Evolutionary conservation across 2,797 vertebrate genomes (phyloP).

Genomic region (Melanogrammus aeglefinus): DNA sequence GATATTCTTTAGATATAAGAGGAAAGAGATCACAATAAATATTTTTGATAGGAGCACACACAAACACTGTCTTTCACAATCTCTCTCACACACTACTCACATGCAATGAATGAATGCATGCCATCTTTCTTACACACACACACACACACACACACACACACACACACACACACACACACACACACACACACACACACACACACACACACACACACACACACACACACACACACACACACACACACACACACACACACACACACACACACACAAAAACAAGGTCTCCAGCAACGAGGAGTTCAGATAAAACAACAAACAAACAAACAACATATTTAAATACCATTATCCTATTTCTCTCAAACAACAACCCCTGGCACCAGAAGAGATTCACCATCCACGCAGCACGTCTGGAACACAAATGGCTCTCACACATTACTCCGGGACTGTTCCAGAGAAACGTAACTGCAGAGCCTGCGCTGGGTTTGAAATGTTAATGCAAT

Average conservation of each 20-base stretch:
- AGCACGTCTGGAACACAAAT: not conserved
- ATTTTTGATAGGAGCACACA: not conserved
- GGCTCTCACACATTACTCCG: not conserved
- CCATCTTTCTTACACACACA: not conserved
- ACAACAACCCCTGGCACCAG: not conserved
- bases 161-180: not conserved
- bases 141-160: not conserved
- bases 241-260: not conserved
- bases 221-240: not conserved
- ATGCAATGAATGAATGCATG: no score
- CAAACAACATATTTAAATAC: not conserved
- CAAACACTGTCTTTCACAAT: not conserved
- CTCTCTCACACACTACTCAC: no score
- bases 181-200: not conserved
- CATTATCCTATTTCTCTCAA: not conserved
- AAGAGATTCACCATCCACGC: not conserved
- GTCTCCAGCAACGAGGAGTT: not conserved
- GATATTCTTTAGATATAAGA: not conserved
- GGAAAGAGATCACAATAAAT: not conserved
- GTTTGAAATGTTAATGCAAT: not conserved
- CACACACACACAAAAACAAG: not conserved
- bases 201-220: conserved; percentile 1
- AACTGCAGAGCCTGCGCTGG: not conserved
- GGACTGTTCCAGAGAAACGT: not conserved
- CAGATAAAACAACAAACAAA: not conserved